phyloP scores from a whole-genome alignment of 2,888 invertebrate species.

The Lasioglossum morio region DNA sequence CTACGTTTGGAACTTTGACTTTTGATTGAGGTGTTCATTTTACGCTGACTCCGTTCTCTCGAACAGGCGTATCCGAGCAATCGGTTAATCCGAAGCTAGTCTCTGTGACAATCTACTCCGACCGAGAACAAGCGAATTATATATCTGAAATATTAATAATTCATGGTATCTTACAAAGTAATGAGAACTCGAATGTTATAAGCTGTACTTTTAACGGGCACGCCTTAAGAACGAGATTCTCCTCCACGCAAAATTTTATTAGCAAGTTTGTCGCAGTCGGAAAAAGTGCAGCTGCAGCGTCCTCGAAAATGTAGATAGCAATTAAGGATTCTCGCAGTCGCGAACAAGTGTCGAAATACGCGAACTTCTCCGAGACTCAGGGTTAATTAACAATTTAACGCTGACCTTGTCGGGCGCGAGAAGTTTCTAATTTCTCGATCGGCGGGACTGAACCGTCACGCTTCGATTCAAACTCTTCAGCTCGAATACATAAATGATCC shows the following conservation, averaged over 20 bases:
- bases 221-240: neutral
- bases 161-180: neutral
- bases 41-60: neutral
- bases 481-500: neutral
- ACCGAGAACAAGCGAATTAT: neutral
- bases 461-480: neutral
- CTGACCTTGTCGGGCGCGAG: slow-evolving; percentile 6
- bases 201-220: neutral
- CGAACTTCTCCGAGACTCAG: too few relatives aligned
- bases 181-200: neutral
- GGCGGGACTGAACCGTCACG: neutral
- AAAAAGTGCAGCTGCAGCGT: neutral
- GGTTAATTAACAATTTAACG: slow-evolving; percentile 10
- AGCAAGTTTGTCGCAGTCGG: neutral
- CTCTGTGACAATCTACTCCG: neutral
- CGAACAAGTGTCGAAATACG: slow-evolving; percentile 3
- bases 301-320: neutral
- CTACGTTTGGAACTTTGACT: neutral
- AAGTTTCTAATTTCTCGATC: slow-evolving; percentile 13
- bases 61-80: neutral
- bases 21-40: neutral
- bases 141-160: neutral
- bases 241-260: neutral
- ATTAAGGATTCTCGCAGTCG: slow-evolving; percentile 7
- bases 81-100: neutral